Percentiles rank a stretch among this genome's conserved stretches.
These are phyloP conservation scores for Sorex maritimensis DNA, from an alignment of 2,797 vertebrate species.

Conservation along the genomic window DNA sequence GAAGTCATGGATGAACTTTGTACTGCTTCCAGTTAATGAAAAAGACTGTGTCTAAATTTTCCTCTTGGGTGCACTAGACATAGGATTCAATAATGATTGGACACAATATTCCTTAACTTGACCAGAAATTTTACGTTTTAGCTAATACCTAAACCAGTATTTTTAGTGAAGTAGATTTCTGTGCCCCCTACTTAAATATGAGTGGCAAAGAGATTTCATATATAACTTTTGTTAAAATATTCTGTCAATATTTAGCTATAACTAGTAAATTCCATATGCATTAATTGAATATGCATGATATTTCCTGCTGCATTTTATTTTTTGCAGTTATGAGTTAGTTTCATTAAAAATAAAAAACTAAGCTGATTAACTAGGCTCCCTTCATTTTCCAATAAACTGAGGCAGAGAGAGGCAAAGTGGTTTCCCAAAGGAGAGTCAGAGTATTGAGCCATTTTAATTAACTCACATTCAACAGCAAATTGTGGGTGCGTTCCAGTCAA, in stretches of 20 bases:
- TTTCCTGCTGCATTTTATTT: conserved; percentile 60
- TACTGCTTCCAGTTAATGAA: conserved; percentile 77
- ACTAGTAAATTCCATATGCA: conserved; percentile 62
- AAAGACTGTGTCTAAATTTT: conserved; percentile 66
- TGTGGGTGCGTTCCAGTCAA: conserved; percentile 70
- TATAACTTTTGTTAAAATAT: conserved; percentile 69
- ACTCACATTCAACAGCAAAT: conserved; percentile 51
- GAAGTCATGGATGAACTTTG: conserved; percentile 69
- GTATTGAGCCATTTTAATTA: conserved; percentile 64
- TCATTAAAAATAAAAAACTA: conserved; percentile 54
- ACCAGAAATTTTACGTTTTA: conserved; percentile 76
- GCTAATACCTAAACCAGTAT: conserved; percentile 64
- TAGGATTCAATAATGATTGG: conserved; percentile 68
- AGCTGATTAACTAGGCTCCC: conserved; percentile 62
- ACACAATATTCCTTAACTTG: conserved; percentile 66
- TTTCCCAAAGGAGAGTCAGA: conserved; percentile 68
- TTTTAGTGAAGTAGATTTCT: conserved; percentile 50
- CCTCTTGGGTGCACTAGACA: conserved; percentile 61
- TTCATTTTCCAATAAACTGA: conserved; percentile 75
- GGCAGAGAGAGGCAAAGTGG: conserved; percentile 67
- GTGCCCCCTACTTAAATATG: conserved; percentile 52
- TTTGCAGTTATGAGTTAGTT: conserved; percentile 63
- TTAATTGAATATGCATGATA: conserved; percentile 65
- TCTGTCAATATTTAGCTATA: conserved; percentile 71
- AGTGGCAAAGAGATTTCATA: conserved; percentile 61